phyloP scores from a whole-genome alignment of 2,888 invertebrate genomes.

The Notodonta ziczac region DNA sequence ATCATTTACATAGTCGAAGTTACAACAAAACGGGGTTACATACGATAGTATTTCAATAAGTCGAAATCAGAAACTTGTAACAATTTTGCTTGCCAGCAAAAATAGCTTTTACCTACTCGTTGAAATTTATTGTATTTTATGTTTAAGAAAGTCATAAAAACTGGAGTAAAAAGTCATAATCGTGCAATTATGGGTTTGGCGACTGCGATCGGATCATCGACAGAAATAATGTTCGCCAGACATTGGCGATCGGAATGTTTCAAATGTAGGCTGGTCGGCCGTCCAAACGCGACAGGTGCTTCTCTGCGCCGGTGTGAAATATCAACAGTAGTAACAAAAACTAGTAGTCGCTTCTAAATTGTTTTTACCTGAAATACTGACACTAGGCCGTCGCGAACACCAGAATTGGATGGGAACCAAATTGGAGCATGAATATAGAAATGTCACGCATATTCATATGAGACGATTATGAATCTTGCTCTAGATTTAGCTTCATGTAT shows the following conservation, averaged over 20 bases:
- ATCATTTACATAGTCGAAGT: conserved; percentile 23
- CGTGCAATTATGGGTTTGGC: conserved; percentile 15
- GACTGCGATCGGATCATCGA: conserved; percentile 18
- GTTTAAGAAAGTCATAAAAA: conserved; percentile 15
- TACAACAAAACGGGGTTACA: conserved; percentile 32
- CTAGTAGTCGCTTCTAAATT: conserved; percentile 1
- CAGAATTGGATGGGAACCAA: conserved; percentile 38
- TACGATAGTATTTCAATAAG: conserved; percentile 32
- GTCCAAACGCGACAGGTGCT: conserved; percentile 8
- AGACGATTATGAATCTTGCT: no score
- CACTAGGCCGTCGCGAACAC: conserved; percentile 25
- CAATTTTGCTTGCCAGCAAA: conserved; percentile 17
- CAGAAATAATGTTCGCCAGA: conserved; percentile 9
- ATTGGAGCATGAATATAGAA: conserved; percentile 4
- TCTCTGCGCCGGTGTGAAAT: conserved; percentile 6
- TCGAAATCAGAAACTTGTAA: conserved; percentile 21
- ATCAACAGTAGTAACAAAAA: conserved; percentile 13
- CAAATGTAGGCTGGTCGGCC: background rate
- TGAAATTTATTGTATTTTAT: conserved; percentile 18
- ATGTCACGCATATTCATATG: background rate
- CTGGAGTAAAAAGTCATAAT: conserved; percentile 11
- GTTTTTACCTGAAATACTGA: conserved; percentile 22
- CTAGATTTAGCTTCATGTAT: no score
- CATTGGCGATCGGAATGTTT: conserved; percentile 6
- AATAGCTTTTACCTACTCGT: conserved; percentile 23